Conservation (phyloP, 2,113 vertebrate genomes). For the Chloropsis hardwickii region DNA sequence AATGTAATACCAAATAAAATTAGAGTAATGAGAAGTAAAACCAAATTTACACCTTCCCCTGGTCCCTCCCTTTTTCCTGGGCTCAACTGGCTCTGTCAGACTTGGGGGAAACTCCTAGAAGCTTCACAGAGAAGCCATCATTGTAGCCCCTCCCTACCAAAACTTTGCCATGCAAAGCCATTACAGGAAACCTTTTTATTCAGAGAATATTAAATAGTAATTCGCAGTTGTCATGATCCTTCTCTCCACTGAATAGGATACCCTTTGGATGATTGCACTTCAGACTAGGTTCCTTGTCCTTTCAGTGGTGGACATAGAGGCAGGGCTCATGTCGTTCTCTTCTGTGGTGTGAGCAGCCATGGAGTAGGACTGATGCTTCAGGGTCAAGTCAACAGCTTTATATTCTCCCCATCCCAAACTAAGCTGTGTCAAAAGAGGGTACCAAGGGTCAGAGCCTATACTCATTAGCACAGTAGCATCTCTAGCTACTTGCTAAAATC, state of each 20-base stretch:
- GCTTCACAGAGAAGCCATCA: background rate
- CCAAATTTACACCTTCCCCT: background rate
- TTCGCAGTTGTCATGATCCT: background rate
- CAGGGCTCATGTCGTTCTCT: background rate
- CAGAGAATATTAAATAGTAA: background rate
- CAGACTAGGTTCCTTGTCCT: background rate
- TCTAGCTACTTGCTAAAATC: background rate
- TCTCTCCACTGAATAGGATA: background rate
- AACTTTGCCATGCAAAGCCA: background rate
- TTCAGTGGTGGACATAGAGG: background rate
- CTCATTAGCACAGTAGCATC: background rate
- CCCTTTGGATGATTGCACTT: background rate
- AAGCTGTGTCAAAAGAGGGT: background rate
- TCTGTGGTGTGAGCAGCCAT: background rate
- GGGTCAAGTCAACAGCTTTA: background rate
- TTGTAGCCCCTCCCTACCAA: background rate
- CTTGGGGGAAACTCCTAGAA: background rate
- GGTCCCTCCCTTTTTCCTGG: background rate
- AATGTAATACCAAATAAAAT: background rate
- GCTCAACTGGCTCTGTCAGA: background rate
- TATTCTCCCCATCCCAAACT: background rate
- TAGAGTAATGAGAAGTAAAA: background rate
- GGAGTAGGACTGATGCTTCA: background rate
- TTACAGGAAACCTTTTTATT: background rate
- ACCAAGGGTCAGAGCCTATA: background rate